Evolutionary conservation across 2,888 invertebrate species (phyloP).

Genomic region (Luperina testacea): DNA sequence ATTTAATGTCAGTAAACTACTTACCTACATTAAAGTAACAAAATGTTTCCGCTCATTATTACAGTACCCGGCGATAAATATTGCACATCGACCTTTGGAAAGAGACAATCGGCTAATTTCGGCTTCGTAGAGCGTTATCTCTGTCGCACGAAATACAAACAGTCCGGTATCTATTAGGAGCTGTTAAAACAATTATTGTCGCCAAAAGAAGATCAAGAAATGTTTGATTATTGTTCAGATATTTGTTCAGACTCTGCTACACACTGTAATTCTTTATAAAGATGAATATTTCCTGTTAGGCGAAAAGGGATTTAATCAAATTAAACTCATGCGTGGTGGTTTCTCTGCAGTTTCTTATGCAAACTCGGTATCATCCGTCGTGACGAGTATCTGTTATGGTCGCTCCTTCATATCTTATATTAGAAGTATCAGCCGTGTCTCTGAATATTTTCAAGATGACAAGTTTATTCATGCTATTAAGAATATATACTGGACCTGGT

Average conservation of each 20-base stretch:
- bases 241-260: background rate
- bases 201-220: constrained; percentile 20
- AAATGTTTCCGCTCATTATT: background rate
- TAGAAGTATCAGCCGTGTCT: background rate
- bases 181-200: too few relatives aligned
- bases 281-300: background rate
- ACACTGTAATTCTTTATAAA: background rate
- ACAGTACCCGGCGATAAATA: too few relatives aligned
- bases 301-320: too few relatives aligned
- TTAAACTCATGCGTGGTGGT: background rate
- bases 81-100: too few relatives aligned
- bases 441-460: constrained; percentile 1
- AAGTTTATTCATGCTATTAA: background rate
- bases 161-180: too few relatives aligned
- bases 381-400: constrained; percentile 11
- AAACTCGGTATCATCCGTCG: constrained; percentile 9
- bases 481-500: too few relatives aligned
- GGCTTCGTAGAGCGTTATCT: too few relatives aligned
- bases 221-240: constrained; percentile 3
- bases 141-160: too few relatives aligned
- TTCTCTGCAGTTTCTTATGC: constrained; percentile 10
- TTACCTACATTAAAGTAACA: constrained; percentile 12
- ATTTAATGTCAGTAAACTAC: constrained; percentile 14
- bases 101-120: too few relatives aligned
- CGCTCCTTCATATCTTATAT: constrained; percentile 14